phyloP scores from a whole-genome alignment of 2,797 vertebrate genomes.

The Enteromius thamalakanensis region DNA sequence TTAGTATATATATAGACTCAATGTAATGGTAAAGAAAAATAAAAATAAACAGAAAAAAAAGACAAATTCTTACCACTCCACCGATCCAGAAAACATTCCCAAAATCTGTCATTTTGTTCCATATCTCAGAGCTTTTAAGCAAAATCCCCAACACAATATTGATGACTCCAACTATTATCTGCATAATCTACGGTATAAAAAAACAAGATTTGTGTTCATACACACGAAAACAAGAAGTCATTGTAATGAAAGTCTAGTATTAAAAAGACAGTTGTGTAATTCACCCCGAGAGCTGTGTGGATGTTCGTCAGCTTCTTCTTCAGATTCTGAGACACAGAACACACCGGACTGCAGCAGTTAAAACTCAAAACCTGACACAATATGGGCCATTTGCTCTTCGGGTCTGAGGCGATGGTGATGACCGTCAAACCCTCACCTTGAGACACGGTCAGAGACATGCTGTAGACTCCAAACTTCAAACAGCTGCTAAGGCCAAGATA shows the following conservation, averaged over 20 bases:
- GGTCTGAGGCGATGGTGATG: constrained; percentile 67
- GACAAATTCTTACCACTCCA: constrained; percentile 65
- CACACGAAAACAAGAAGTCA: too few species aligned
- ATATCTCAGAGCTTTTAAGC: accelerated
- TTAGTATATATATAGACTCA: not conserved
- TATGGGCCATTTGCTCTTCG: constrained; percentile 62
- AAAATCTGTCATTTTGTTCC: accelerated
- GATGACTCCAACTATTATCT: constrained; percentile 74
- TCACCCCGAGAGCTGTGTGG: constrained; percentile 67
- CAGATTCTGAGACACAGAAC: constrained; percentile 61
- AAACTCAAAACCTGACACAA: constrained; percentile 70
- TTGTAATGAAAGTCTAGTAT: too few species aligned
- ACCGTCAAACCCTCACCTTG: constrained; percentile 66
- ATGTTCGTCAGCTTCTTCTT: constrained; percentile 45
- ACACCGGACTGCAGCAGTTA: constrained; percentile 71
- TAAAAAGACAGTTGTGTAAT: constrained; percentile 17
- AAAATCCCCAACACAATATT: constrained; percentile 63
- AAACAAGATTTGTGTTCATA: not conserved
- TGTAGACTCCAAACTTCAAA: constrained; percentile 17
- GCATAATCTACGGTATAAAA: constrained; percentile 65
- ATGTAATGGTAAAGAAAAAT: not conserved
- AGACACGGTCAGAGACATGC: constrained; percentile 69
- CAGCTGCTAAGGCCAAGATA: not conserved
- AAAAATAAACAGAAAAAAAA: not conserved
- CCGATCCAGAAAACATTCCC: constrained; percentile 60